These are phyloP conservation scores for Ichneumoninae sp. DNA, from an alignment of 2,888 invertebrate species.

Conservation along the genomic window DNA sequence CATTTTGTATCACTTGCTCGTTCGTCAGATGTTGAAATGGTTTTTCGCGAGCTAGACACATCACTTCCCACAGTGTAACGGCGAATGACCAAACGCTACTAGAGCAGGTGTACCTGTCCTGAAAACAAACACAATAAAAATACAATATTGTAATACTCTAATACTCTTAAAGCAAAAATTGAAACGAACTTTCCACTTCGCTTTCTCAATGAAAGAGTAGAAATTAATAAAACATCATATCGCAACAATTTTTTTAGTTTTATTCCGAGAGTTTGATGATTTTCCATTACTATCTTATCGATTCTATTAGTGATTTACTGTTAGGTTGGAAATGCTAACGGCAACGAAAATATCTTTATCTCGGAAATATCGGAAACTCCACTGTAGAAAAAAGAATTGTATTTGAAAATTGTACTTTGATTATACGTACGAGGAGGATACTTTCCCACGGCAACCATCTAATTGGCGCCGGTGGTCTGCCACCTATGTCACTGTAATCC, in stretches of 20 bases:
- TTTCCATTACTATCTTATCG: neutral
- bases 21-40: constrained; percentile 87
- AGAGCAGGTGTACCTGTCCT: constrained; percentile 88
- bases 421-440: constrained; percentile 86
- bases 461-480: constrained; percentile 87
- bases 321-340: neutral
- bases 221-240: neutral
- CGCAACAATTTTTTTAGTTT: neutral
- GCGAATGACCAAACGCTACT: constrained; percentile 89
- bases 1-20: constrained; percentile 88
- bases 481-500: constrained; percentile 88
- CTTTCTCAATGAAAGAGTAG: neutral
- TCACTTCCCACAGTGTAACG: constrained; percentile 88
- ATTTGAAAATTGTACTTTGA: neutral
- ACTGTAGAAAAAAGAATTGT: constrained; percentile 12
- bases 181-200: neutral
- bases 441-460: constrained; percentile 89
- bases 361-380: constrained; percentile 1
- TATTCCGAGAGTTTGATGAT: neutral
- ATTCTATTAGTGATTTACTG: neutral
- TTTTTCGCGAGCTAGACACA: constrained; percentile 87
- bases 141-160: neutral
- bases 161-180: neutral
- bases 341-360: constrained; percentile 10
- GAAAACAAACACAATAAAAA: constrained; percentile 71